A percentile compares a stretch with the other conserved stretches of the same genome.
Evolutionary conservation across 2,888 invertebrate species (phyloP).

Genomic region (Thyatira batis): DNA sequence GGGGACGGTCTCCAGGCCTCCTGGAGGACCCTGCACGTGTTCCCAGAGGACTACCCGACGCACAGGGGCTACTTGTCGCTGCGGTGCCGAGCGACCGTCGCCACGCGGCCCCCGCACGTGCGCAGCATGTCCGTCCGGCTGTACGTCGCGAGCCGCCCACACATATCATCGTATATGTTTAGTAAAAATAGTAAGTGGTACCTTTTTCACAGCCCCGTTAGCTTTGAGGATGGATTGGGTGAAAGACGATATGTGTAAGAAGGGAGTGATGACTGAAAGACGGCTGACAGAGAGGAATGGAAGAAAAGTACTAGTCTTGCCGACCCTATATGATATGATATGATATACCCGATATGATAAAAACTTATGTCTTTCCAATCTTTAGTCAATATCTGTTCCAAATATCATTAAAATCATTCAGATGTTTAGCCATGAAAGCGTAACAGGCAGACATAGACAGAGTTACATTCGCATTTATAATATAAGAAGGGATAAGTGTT

Average conservation of each 20-base stretch:
- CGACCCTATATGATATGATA: background rate
- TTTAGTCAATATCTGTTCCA: too few relatives aligned
- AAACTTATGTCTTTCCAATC: too few relatives aligned
- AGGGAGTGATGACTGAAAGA: too few relatives aligned
- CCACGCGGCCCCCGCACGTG: constrained; percentile 61
- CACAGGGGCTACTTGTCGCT: constrained; percentile 69
- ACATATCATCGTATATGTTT: constrained; percentile 76
- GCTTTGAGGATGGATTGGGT: too few relatives aligned
- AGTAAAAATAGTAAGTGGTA: constrained; percentile 79
- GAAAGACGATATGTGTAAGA: too few relatives aligned
- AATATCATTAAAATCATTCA: too few relatives aligned
- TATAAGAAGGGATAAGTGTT: too few relatives aligned
- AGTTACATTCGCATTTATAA: too few relatives aligned
- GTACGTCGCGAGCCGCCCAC: constrained; percentile 68
- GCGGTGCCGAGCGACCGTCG: constrained; percentile 65
- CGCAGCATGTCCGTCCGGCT: constrained; percentile 74
- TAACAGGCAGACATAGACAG: too few relatives aligned
- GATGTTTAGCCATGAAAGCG: too few relatives aligned
- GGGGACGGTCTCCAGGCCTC: constrained; percentile 70
- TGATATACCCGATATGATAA: background rate
- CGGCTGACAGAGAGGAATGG: too few relatives aligned
- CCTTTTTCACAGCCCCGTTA: background rate
- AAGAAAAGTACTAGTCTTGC: too few relatives aligned
- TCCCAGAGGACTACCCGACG: constrained; percentile 69
- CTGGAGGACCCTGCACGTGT: constrained; percentile 72